phyloP scores from a whole-genome alignment of 2,797 vertebrate genomes.

The Myiotriccus ornatus region DNA sequence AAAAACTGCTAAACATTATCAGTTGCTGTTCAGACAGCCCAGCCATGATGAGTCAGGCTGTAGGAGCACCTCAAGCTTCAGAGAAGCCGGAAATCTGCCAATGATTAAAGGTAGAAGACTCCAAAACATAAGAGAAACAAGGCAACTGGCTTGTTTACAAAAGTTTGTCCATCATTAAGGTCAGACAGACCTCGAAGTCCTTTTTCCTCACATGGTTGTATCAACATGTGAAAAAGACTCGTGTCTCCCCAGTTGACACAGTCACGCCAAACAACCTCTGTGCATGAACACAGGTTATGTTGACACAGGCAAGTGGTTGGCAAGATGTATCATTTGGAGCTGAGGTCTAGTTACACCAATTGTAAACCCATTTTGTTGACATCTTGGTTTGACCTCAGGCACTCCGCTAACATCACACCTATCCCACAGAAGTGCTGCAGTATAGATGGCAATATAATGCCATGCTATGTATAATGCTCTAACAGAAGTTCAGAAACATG shows the following conservation, averaged over 20 bases:
- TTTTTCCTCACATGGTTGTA: not conserved
- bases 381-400: constrained; percentile 35
- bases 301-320: not conserved
- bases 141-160: constrained; percentile 1
- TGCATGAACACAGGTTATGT: not conserved
- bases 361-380: constrained; percentile 4
- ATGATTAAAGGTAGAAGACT: constrained; percentile 35
- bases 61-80: constrained; percentile 8
- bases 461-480: not conserved
- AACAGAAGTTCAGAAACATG: not conserved
- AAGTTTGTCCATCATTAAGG: not conserved
- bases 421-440: not conserved
- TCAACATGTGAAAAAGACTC: not conserved
- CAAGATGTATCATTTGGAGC: not conserved
- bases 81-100: constrained; percentile 14
- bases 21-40: constrained; percentile 11
- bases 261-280: not conserved
- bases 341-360: constrained; percentile 25
- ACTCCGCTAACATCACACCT: not conserved
- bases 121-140: constrained; percentile 21
- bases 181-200: not conserved
- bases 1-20: constrained; percentile 61
- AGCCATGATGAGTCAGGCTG: constrained; percentile 32
- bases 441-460: not conserved
- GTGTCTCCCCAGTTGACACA: not conserved